Evolutionary conservation across 2,113 vertebrate genomes (phyloP).

Genomic region (Macquaria australasica): DNA sequence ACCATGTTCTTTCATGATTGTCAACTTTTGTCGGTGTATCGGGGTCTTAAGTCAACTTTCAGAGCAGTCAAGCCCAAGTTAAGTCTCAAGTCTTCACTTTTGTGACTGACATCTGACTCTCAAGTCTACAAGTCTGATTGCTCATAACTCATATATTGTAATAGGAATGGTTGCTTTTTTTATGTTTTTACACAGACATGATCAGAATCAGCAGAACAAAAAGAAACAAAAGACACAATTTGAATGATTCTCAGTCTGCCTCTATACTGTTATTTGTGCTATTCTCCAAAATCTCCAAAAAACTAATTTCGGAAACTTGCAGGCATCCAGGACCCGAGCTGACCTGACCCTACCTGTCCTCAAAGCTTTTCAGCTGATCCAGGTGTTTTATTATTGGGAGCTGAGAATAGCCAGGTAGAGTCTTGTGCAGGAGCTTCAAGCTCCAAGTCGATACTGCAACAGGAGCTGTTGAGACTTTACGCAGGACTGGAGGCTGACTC

Average conservation of each 20-base stretch:
- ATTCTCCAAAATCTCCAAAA: not conserved
- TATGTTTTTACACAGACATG: not conserved
- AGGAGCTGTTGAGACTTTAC: constrained; percentile 62
- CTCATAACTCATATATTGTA: not conserved
- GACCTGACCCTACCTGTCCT: constrained; percentile 60
- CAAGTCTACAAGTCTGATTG: not conserved
- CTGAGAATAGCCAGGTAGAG: constrained; percentile 53
- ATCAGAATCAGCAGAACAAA: not conserved
- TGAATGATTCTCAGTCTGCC: not conserved
- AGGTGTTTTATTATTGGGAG: constrained; percentile 42
- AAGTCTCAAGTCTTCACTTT: not conserved
- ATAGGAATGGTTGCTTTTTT: too few species aligned
- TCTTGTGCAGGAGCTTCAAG: constrained; percentile 55
- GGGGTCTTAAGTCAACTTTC: not conserved
- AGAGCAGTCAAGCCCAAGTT: not conserved
- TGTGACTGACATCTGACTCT: not conserved
- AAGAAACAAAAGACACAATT: not conserved
- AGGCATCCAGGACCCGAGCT: not conserved
- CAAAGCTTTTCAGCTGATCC: constrained; percentile 59
- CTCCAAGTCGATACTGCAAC: constrained; percentile 78
- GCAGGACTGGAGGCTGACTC: constrained; percentile 74
- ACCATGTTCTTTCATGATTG: not conserved
- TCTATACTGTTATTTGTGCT: not conserved
- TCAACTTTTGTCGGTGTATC: not conserved
- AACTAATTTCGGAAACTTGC: constrained; percentile 4